Evolutionary conservation across 2,797 vertebrate genomes (phyloP), one percentile per base, ranked within the genome.

Genomic region (Urophycis tenuis): DNA sequence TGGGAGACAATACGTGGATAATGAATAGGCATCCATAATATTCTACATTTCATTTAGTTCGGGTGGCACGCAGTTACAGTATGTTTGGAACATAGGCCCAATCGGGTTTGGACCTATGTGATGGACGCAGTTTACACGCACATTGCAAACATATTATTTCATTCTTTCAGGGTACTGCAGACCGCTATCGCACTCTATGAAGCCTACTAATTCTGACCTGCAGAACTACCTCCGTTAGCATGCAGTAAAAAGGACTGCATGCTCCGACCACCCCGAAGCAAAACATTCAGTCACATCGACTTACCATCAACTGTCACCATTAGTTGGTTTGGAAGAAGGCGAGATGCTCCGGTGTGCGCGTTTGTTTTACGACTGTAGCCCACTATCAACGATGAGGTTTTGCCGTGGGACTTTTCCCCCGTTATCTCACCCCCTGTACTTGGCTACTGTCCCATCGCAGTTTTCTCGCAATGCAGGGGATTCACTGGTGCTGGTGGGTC

Each of bases 391-490:
- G 70, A 81, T 76, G 87, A 80, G 83, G 83, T 67, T 87, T 81
- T 89, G 83, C 81, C 79, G 87, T 82, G 41, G 72, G 84, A 53
- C 81, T 81, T 72, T 71, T 81, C 74, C 77, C 77, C 76, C 71
- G 41, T 32, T 75, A 41, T 82, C 79, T 82, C 80, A n/a, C 17
- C 45, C 45, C 45, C 45, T 53, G 45, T 53, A 53, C 45, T 60
- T 60, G 22, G 53, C 53, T n/a, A 25, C 73, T 82, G 81, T 86
- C 83, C 83, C 85, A 86, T 88, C 72, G 36, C 90, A 60, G 53
- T 60, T 60, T 60, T 83, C 83, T 87, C 83, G 76, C 86, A 87
- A 82, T 90, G 90, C 90, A 89, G 89, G 83, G 87, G 82, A 90
- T 85, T 78, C 88, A 87, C 85, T 74, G 78, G 53, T 25, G 53